phyloP scores from a whole-genome alignment of 2,888 invertebrate species.

The Trachelus stipa region DNA sequence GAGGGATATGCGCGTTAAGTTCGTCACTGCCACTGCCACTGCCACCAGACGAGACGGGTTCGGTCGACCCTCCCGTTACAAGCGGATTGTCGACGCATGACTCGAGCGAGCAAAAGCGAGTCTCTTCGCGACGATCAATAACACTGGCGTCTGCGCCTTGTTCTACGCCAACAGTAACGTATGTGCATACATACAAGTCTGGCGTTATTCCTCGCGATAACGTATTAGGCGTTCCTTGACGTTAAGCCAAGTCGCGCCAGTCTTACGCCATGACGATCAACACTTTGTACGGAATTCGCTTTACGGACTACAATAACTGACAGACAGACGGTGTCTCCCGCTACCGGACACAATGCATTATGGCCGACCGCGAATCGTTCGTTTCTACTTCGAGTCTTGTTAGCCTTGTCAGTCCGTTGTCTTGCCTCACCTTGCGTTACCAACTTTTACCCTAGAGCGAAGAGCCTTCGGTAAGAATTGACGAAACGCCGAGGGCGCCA shows the following conservation, averaged over 20 bases:
- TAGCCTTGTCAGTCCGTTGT: not conserved
- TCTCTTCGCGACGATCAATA: conserved; percentile 4
- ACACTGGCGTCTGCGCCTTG: conserved; percentile 6
- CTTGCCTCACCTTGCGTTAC: not conserved
- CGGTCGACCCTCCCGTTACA: not conserved
- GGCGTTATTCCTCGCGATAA: not conserved
- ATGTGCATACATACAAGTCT: not conserved
- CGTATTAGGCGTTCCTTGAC: not conserved
- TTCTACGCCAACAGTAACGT: not conserved
- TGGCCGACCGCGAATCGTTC: not conserved
- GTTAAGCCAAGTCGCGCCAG: not conserved
- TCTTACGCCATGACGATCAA: not conserved
- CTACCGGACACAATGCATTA: not conserved
- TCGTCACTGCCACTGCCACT: conserved; percentile 9
- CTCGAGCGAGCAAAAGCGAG: not conserved
- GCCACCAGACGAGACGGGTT: not conserved
- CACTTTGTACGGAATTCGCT: not conserved
- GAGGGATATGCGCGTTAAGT: not conserved
- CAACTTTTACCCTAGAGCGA: not conserved
- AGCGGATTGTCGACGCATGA: conserved; percentile 2
- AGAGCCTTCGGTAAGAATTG: not conserved
- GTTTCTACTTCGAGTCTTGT: not conserved
- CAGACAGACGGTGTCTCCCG: not conserved
- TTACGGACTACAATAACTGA: not conserved
- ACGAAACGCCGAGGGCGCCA: conserved; percentile 7